Evolutionary conservation across 2,113 vertebrate genomes (phyloP).

Genomic region (Phycodurus eques): DNA sequence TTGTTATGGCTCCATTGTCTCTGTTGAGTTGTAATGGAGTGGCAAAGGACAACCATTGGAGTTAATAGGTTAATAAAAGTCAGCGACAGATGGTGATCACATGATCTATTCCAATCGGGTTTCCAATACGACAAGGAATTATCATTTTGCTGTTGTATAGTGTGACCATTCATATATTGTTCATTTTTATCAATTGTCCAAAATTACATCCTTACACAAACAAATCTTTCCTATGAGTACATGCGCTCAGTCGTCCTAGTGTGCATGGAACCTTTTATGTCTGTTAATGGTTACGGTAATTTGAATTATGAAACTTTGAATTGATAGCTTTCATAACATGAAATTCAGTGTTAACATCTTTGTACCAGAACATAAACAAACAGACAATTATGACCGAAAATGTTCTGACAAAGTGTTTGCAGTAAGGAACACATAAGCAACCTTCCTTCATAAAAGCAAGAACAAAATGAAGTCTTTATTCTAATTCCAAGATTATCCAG

Average conservation of each 20-base stretch:
- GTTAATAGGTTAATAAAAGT: conserved; percentile 22
- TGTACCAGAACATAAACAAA: background rate
- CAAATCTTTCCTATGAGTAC: no score
- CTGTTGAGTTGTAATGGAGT: conserved; percentile 17
- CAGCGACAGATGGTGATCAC: background rate
- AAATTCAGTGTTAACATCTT: background rate
- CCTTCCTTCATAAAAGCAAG: background rate
- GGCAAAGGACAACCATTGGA: conserved; percentile 1
- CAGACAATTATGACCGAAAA: background rate
- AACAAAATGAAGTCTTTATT: conserved; percentile 54
- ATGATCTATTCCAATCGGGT: background rate
- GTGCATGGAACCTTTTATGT: no score
- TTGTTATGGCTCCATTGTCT: conserved; percentile 2
- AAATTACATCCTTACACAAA: no score
- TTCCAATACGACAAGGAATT: background rate
- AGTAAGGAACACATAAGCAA: background rate
- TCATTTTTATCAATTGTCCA: no score
- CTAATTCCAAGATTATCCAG: conserved; percentile 68
- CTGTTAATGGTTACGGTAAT: no score
- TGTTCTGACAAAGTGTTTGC: background rate
- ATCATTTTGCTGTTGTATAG: no score
- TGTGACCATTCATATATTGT: no score
- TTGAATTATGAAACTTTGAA: no score
- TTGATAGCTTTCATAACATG: no score
- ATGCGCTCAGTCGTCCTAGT: no score